A percentile compares a stretch with the other conserved stretches of the same genome.
Evolutionary conservation across 2,113 vertebrate genomes (phyloP).

Genomic region (Periophthalmus modestus): DNA sequence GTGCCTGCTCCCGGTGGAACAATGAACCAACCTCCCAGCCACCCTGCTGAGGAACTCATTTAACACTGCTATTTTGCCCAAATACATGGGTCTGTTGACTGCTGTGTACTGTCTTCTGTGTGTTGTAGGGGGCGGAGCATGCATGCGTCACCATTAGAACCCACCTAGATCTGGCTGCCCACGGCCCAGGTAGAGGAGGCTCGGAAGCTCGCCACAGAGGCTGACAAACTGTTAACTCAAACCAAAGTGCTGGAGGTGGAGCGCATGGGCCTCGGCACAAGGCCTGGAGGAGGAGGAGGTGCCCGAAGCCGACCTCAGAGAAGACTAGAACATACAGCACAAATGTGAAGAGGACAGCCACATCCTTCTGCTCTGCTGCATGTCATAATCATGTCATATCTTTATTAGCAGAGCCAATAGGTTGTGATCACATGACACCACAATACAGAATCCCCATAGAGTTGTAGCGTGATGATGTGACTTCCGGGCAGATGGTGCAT

Average conservation of each 20-base stretch:
- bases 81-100: not conserved
- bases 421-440: not conserved
- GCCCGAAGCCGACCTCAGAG: constrained; percentile 79
- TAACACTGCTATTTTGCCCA: not conserved
- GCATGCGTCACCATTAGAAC: constrained; percentile 80
- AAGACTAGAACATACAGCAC: constrained; percentile 59
- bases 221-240: constrained; percentile 86
- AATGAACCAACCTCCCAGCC: no score
- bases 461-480: no score
- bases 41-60: not conserved
- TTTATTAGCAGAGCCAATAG: not conserved
- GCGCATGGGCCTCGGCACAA: constrained; percentile 64
- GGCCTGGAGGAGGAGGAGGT: constrained; percentile 66
- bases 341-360: no score
- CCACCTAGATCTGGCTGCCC: constrained; percentile 86
- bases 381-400: no score
- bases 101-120: not conserved
- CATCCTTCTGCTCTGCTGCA: no score
- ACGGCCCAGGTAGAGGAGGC: constrained; percentile 85
- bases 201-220: constrained; percentile 81
- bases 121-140: constrained; percentile 86
- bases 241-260: constrained; percentile 83
- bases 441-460: no score
- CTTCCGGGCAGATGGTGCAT: no score
- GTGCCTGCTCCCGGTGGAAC: no score